Evolutionary conservation across 2,888 invertebrate genomes (phyloP).

Genomic region (Clivina fossor): DNA sequence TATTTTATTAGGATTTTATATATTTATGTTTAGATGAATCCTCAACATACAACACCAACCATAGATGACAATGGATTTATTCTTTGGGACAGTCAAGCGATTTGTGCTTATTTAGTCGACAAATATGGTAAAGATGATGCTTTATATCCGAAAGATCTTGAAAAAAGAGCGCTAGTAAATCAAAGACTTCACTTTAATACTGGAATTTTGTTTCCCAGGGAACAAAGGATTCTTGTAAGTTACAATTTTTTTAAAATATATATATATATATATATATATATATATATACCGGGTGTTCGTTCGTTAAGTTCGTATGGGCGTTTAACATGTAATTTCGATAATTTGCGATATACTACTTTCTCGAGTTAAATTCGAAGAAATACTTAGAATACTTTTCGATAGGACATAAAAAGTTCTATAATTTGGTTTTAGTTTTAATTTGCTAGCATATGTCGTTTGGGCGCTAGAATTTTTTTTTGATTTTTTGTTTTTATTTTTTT

Average conservation of each 20-base stretch:
- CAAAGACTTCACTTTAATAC: conserved; percentile 59
- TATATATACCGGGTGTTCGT: too few species aligned
- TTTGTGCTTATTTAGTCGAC: conserved; percentile 55
- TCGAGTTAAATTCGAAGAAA: too few species aligned
- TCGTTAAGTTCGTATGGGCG: too few species aligned
- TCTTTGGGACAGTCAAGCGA: conserved; percentile 57
- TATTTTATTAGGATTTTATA: too few species aligned
- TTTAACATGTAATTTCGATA: too few species aligned
- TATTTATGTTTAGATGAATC: conserved; percentile 58
- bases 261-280: neutral
- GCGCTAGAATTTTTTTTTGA: too few species aligned
- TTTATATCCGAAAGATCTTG: conserved; percentile 60
- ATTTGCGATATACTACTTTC: too few species aligned
- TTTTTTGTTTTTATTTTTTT: too few species aligned
- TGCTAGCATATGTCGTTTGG: too few species aligned
- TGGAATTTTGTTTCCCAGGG: conserved; percentile 56
- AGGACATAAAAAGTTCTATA: too few species aligned
- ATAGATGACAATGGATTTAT: conserved; percentile 59
- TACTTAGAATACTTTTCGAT: too few species aligned
- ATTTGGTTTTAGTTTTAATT: too few species aligned
- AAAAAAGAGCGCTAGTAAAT: conserved; percentile 57
- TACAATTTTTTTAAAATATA: conserved; percentile 44
- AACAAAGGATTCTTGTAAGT: conserved; percentile 53
- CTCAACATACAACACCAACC: conserved; percentile 60
- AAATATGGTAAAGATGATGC: conserved; percentile 58